These are phyloP conservation scores for Xenopus borealis DNA, from an alignment of 2,113 vertebrate species.

Conservation along the genomic window DNA sequence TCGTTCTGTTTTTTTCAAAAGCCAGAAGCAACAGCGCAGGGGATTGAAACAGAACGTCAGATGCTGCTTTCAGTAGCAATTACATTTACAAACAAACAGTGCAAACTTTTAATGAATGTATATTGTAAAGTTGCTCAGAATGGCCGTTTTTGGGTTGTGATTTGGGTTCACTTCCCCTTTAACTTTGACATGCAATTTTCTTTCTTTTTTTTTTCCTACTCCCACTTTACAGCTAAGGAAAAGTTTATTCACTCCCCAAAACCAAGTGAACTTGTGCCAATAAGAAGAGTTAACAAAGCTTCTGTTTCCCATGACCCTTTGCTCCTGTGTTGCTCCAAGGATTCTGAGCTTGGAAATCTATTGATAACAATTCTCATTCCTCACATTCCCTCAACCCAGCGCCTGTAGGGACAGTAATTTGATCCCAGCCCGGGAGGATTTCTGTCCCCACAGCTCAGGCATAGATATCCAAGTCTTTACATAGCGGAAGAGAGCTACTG, in stretches of 20 bases:
- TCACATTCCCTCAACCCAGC: conserved; percentile 52
- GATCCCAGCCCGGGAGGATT: conserved; percentile 20
- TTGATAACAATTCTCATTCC: conserved; percentile 70
- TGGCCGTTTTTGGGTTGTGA: no score
- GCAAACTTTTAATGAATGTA: no score
- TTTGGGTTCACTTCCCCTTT: no score
- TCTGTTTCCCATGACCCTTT: conserved; percentile 76
- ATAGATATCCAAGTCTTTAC: conserved; percentile 9
- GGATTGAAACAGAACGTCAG: no score
- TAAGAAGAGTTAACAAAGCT: conserved; percentile 67
- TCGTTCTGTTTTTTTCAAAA: no score
- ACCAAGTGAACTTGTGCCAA: conserved; percentile 61
- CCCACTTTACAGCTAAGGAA: conserved; percentile 46
- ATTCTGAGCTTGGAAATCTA: conserved; percentile 66
- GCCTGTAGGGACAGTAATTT: conserved; percentile 40
- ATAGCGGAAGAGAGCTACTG: conserved; percentile 3
- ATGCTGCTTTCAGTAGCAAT: no score
- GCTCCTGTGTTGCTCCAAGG: conserved; percentile 72
- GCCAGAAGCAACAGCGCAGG: no score
- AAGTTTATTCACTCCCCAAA: conserved; percentile 56
- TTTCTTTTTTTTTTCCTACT: no score
- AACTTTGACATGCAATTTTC: no score
- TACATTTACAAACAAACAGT: no score
- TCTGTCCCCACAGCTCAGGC: neutral
- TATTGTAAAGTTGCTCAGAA: no score